These are phyloP conservation scores for Aphrophora alni DNA, from an alignment of 2,888 invertebrate genomes.

Conservation along the genomic window DNA sequence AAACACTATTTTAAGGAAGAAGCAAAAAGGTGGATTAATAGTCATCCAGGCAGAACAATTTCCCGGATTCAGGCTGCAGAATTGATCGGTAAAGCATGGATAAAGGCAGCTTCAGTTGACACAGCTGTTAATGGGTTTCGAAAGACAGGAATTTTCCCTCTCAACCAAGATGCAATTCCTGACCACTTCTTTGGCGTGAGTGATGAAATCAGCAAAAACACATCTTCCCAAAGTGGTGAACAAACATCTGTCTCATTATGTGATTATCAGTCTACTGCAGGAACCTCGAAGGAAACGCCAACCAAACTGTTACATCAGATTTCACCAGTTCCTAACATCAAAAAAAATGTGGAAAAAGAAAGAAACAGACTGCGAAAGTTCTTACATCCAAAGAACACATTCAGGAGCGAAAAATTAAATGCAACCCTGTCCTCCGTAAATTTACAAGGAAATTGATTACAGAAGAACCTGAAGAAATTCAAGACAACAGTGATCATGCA, in stretches of 20 bases:
- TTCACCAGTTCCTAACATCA: no score
- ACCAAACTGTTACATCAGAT: background rate
- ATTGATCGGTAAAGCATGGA: background rate
- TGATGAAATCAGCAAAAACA: background rate
- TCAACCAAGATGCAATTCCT: background rate
- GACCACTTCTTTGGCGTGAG: background rate
- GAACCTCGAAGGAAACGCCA: background rate
- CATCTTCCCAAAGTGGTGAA: no score
- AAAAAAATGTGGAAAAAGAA: no score
- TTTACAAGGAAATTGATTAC: background rate
- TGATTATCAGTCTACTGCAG: background rate
- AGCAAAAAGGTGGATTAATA: background rate
- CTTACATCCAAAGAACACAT: background rate
- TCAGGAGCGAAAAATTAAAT: conserved; percentile 2
- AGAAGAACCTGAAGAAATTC: background rate
- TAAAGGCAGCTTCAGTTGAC: background rate
- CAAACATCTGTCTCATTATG: background rate
- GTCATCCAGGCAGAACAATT: background rate
- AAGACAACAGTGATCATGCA: background rate
- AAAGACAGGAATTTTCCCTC: background rate
- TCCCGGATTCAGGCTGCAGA: background rate
- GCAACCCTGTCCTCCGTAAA: background rate
- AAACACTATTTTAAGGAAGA: background rate
- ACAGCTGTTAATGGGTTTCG: background rate
- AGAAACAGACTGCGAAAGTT: background rate